These are phyloP conservation scores for Isaurus tuberculatus DNA, from an alignment of 92 coral and sea anemone genomes.

Conservation along the genomic window DNA sequence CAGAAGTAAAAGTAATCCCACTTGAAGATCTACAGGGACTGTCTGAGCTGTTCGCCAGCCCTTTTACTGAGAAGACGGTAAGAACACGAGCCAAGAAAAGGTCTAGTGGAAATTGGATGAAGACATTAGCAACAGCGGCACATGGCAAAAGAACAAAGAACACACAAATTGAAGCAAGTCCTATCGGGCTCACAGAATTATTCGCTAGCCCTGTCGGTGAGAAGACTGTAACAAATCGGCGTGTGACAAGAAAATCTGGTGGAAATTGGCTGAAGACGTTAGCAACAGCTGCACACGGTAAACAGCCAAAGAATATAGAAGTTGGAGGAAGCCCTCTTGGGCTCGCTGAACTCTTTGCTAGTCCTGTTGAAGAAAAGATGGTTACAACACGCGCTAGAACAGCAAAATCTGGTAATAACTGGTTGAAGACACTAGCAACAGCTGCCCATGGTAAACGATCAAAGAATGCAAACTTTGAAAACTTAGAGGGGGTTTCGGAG, in stretches of 20 bases:
- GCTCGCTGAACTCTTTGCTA: constrained; percentile 65
- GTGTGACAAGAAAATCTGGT: constrained; percentile 37
- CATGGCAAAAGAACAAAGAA: constrained; percentile 49
- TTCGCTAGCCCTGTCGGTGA: constrained; percentile 65
- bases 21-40: constrained; percentile 70
- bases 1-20: constrained; percentile 35
- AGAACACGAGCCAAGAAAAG: constrained; percentile 27
- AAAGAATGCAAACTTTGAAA: constrained; percentile 31
- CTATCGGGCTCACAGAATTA: constrained; percentile 68
- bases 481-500: constrained; percentile 66
- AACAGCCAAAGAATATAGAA: constrained; percentile 31
- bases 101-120: constrained; percentile 76
- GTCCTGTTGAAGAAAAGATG: constrained; percentile 53
- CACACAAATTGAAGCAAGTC: constrained; percentile 42
- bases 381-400: constrained; percentile 14
- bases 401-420: constrained; percentile 61
- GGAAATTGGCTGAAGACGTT: constrained; percentile 80
- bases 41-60: constrained; percentile 69
- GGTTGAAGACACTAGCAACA: constrained; percentile 75
- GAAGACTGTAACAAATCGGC: constrained; percentile 21
- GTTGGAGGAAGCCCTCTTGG: constrained; percentile 63
- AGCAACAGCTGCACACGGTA: constrained; percentile 65
- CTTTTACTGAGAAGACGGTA: constrained; percentile 41
- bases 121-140: constrained; percentile 69
- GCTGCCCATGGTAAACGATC: constrained; percentile 59